Base-by-base conservation (phyloP, 64 coral and sea anemone genomes). In the Stichodactyla helianthus region DNA sequence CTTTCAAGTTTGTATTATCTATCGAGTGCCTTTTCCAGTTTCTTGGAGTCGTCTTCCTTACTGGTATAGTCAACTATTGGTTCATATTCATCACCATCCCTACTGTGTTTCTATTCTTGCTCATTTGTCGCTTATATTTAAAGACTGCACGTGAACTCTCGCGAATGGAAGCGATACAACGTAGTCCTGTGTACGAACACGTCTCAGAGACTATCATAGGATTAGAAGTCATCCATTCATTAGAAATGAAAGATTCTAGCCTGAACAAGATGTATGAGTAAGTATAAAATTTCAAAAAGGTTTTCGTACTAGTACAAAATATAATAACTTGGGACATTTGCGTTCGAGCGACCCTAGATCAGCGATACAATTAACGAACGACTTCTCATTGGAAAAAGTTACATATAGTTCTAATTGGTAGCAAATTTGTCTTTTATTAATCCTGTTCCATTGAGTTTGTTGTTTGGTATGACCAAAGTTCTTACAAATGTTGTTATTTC, bases 141-240 rank as follows among this genome's bases (percentile, higher is more conserved):
- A 84, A 85, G 35, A 44, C 35, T 44, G 35, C 35, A 44, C 35
- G 35, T 44, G 35, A 44, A 3, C 35, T 44, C 35, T 44, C 35
- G 35, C 35, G 35, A 44, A 44, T 44, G 35, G 35, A 44, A 44
- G 35, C 35, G 0, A 44, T 56, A 88, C 85, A 86, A 52, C 71
- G 92, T 54, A 94, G 92, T 68, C 92, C 92, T 61, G 84, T 94
- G 27, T 90, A 87, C 26, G 86, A 88, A 20, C 92, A 90, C 65
- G 53, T 94, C 50, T 86, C 88, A 7, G 88, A 94, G 52, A 90
- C 92, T 10, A 31, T 90, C 5, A 71, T 50, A 77, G 92, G 92
- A 56, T 82, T 44, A 44, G 35, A 44, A 44, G 35, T 44, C 35
- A 44, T 44, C 4, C 35, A 44, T 2, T 44, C 35, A 55, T 88